phyloP scores from a whole-genome alignment of 2,797 vertebrate genomes.

The Phoxinus dragarum region DNA sequence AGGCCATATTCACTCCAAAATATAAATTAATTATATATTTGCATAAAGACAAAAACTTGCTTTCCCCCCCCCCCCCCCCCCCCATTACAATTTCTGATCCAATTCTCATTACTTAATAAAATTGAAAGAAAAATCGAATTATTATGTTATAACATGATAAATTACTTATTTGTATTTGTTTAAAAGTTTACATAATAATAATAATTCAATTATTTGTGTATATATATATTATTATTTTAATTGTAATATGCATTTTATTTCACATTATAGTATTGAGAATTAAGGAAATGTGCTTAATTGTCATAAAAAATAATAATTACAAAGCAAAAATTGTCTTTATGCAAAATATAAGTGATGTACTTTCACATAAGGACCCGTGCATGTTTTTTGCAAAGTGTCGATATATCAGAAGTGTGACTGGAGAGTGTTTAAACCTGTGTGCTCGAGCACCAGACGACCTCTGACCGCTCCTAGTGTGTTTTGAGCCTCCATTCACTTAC shows the following conservation, averaged over 20 bases:
- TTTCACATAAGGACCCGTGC: not conserved
- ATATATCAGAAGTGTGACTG: not conserved
- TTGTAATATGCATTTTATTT: not conserved
- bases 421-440: not conserved
- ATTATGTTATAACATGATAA: not conserved
- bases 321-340: not conserved
- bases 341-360: not conserved
- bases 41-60: not conserved
- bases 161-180: not conserved
- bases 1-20: not conserved
- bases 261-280: not conserved
- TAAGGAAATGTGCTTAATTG: not conserved
- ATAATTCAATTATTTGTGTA: not conserved
- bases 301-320: too few species aligned
- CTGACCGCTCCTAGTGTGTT: not conserved
- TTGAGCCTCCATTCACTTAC: not conserved
- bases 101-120: not conserved
- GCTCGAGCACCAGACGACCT: not conserved
- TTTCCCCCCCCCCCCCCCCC: too few species aligned
- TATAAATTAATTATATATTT: not conserved
- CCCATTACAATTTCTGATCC: not conserved
- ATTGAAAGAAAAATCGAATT: not conserved
- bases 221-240: not conserved
- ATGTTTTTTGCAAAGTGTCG: slow-evolving; percentile 4
- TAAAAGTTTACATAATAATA: not conserved